phyloP scores from a whole-genome alignment of 2,113 vertebrate genomes.

The Salvator merianae region DNA sequence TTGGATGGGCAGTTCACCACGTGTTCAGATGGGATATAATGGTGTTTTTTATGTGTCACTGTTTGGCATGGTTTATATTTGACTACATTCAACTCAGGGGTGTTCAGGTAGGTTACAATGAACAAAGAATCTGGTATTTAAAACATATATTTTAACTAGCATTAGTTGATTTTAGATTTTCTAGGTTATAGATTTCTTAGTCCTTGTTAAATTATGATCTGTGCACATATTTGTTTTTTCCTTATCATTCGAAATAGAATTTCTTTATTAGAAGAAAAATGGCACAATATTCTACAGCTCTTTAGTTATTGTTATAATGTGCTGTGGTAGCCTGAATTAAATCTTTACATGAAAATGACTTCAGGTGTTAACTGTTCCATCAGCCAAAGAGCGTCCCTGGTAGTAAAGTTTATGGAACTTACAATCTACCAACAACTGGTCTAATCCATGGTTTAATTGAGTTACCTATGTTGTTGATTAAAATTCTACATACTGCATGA shows the following conservation, averaged over 20 bases:
- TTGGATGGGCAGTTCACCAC: conserved; percentile 95
- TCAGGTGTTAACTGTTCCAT: too few relatives aligned
- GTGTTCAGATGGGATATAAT: conserved; percentile 97
- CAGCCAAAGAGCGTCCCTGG: too few relatives aligned
- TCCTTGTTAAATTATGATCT: too few relatives aligned
- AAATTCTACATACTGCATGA: too few relatives aligned
- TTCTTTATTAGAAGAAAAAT: not conserved
- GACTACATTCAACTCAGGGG: conserved; percentile 97
- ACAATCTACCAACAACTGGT: too few relatives aligned
- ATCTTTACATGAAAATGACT: too few relatives aligned
- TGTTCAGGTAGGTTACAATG: conserved; percentile 85
- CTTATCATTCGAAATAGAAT: not conserved
- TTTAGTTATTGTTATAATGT: not conserved
- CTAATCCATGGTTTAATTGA: too few relatives aligned
- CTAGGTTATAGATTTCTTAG: too few relatives aligned
- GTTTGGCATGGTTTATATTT: conserved; percentile 95
- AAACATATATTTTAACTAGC: not conserved
- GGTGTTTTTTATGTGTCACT: conserved; percentile 99
- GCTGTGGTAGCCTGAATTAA: too few relatives aligned
- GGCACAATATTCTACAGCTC: not conserved
- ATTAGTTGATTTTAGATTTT: not conserved
- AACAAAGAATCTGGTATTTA: conserved; percentile 4
- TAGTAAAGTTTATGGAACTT: too few relatives aligned
- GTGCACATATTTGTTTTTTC: not conserved
- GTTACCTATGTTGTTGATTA: too few relatives aligned